Evolutionary conservation across 2,797 vertebrate genomes (phyloP), one percentile per base, ranked within the genome.

Genomic region (Podargus strigoides): DNA sequence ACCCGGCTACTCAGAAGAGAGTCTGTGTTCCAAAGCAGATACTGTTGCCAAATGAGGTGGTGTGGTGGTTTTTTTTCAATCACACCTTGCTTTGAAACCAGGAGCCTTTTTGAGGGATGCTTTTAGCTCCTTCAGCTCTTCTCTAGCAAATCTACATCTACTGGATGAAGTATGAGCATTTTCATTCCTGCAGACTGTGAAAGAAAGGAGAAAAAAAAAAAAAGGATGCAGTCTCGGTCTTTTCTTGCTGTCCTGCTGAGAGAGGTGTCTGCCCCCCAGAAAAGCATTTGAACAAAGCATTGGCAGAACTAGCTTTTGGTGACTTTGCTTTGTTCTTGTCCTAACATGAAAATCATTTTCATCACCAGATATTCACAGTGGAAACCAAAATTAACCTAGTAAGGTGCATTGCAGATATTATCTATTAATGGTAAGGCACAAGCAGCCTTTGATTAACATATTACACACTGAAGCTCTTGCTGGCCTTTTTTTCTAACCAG

Each of bases 381-480:
- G 62, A 86, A 95, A 94, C 32, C 74, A 95, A 91, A 93, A 85
- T 62, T 36, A 92, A 73, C 32, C n/a, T n/a, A 49, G 30, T 55
- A 66, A 67, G 89, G 53, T 53, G 75, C 30, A 72, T 85, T 16
- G 75, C 68, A 85, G 56, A 73, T 93, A 59, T 56, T 68, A 91
- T 74, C 85, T 76, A 20, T 44, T 59, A 55, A 86, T 79, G 37
- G 85, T 42, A 76, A 81, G 32, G 62, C 76, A 68, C 9, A 67
- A 68, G 39, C 27, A 86, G 12, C 13, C 37, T 94, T 78, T 89
- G 81, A 58, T 87, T 90, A 63, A 46, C 30, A 14, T 27, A 46
- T 37, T 91, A 42, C 18, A 34, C 28, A 56, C 24, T 24, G 75
- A 88, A 91, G 44, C 39, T 63, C 50, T 64, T 58, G 19, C 63